Evolutionary conservation across 2,797 vertebrate genomes (phyloP).

Genomic region (Hydrophis major): DNA sequence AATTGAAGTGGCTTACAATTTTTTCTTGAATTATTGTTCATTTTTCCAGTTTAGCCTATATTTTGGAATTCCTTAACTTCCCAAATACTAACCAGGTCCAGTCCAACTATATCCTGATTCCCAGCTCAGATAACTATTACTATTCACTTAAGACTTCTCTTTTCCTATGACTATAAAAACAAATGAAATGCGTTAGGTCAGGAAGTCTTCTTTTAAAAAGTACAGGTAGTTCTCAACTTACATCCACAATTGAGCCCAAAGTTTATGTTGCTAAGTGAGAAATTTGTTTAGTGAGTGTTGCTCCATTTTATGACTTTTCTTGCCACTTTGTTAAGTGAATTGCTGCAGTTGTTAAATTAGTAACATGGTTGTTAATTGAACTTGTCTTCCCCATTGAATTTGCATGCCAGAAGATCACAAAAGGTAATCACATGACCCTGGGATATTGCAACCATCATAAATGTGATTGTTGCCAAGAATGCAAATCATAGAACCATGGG

Average conservation of each 20-base stretch:
- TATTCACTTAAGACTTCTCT: neutral
- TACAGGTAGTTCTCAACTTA: neutral
- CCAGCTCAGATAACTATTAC: neutral
- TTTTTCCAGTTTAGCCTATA: neutral
- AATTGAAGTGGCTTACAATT: neutral
- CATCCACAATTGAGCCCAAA: neutral
- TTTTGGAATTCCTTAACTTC: neutral
- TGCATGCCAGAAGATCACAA: neutral
- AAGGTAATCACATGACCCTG: neutral
- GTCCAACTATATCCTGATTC: neutral
- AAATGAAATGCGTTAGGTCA: neutral
- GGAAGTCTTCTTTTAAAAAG: neutral
- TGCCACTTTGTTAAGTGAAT: neutral
- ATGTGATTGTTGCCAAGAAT: neutral
- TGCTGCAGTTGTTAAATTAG: neutral
- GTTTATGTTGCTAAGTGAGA: neutral
- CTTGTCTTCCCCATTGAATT: neutral
- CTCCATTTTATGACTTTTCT: neutral
- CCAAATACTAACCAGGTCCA: neutral
- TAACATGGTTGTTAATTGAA: neutral
- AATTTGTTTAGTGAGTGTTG: neutral
- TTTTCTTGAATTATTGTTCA: neutral
- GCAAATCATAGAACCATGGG: neutral
- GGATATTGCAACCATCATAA: neutral
- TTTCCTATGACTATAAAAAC: neutral